Percentiles rank a stretch among this genome's conserved stretches.
These are phyloP conservation scores for Brenthis hecate DNA, from an alignment of 2,888 invertebrate genomes.

Conservation along the genomic window DNA sequence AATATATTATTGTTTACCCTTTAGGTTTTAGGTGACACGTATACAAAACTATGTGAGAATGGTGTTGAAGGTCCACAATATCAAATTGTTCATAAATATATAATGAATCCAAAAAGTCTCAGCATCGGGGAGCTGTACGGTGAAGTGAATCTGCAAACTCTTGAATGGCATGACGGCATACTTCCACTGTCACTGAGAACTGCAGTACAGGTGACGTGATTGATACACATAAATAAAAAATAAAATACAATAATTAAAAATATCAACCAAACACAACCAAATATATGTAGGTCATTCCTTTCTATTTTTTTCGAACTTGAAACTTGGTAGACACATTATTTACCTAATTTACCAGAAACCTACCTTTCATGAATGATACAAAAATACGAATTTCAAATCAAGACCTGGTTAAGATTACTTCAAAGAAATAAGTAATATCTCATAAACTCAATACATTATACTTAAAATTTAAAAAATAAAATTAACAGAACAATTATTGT, in stretches of 20 bases:
- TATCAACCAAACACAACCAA: neutral
- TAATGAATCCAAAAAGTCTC: constrained; percentile 94
- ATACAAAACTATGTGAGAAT: constrained; percentile 85
- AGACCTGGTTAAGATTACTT: no score
- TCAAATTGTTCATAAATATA: constrained; percentile 88
- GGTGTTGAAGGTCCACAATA: constrained; percentile 84
- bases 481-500: no score
- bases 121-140: constrained; percentile 94
- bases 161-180: constrained; percentile 96
- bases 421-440: no score
- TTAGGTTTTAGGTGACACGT: constrained; percentile 87
- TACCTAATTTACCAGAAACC: no score
- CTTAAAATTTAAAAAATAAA: no score
- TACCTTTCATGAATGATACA: no score
- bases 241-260: neutral
- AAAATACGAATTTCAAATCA: no score
- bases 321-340: no score
- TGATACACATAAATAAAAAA: neutral
- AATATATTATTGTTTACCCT: constrained; percentile 2
- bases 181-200: constrained; percentile 82
- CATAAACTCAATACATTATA: no score
- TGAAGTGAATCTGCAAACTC: constrained; percentile 89
- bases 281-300: no score
- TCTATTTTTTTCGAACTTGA: no score
- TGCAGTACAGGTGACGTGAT: constrained; percentile 66